Percentiles rank a stretch among this genome's conserved stretches.
These are phyloP conservation scores for Natator depressus DNA, from an alignment of 2,113 vertebrate species.

Conservation along the genomic window DNA sequence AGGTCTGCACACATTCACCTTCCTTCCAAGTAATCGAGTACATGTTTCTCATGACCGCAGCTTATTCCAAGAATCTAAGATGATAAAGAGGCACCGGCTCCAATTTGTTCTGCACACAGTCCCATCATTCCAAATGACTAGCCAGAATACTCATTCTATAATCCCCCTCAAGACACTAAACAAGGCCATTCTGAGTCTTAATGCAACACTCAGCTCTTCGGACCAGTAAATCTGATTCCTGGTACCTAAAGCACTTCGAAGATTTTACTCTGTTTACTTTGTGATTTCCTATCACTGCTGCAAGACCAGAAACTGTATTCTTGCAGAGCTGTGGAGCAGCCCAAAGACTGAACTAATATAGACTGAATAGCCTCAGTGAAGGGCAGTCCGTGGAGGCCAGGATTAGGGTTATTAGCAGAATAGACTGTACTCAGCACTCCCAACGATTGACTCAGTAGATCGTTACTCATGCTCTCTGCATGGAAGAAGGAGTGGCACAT, in stretches of 20 bases:
- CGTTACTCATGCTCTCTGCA: not conserved
- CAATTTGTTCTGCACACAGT: not conserved
- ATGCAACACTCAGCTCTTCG: not conserved
- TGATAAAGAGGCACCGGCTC: not conserved
- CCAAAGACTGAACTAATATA: not conserved
- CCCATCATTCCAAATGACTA: not conserved
- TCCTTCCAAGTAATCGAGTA: not conserved
- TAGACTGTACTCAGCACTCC: not conserved
- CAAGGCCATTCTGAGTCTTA: not conserved
- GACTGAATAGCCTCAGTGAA: not conserved
- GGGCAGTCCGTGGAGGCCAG: fast-evolving
- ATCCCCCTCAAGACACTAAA: not conserved
- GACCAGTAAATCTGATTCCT: not conserved
- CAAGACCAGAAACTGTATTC: not conserved
- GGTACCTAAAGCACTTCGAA: not conserved
- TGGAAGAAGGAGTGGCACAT: not conserved
- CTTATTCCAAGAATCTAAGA: not conserved
- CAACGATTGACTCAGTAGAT: not conserved
- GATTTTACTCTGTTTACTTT: not conserved
- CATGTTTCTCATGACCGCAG: not conserved
- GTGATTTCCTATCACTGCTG: not conserved
- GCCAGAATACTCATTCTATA: not conserved
- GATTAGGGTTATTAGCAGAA: not conserved
- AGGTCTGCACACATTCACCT: not conserved
- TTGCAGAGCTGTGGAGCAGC: fast-evolving